phyloP scores from a whole-genome alignment of 1,140 invertebrate species.

The Sitobion miscanthi region DNA sequence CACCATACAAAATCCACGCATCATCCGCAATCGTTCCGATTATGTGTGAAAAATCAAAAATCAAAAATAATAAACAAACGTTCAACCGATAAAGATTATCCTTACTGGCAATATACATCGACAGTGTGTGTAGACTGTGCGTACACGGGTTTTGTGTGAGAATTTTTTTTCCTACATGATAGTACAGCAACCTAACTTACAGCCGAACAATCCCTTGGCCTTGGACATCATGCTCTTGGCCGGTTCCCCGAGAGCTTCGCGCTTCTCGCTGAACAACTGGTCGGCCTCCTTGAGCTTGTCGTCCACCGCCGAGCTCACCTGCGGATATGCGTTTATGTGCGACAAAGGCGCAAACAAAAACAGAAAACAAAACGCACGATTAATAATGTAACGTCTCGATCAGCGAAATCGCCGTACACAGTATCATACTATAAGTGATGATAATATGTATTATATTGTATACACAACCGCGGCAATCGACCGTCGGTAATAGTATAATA shows the following conservation, averaged over 20 bases:
- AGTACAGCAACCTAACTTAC: slow-evolving; percentile 59
- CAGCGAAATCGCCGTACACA: not conserved
- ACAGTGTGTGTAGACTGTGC: not conserved
- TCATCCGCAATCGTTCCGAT: not conserved
- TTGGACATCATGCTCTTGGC: slow-evolving; percentile 60
- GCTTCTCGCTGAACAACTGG: slow-evolving; percentile 60
- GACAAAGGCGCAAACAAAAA: not conserved
- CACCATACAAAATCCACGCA: slow-evolving; percentile 24
- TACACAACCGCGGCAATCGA: too few relatives aligned
- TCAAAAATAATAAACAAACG: slow-evolving; percentile 4
- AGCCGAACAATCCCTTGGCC: slow-evolving; percentile 61
- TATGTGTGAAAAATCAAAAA: not conserved
- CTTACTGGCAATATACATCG: slow-evolving; percentile 10
- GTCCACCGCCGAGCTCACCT: slow-evolving; percentile 60
- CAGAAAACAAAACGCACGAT: not conserved
- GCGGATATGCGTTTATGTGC: not conserved
- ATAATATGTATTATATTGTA: not conserved
- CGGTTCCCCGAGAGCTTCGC: slow-evolving; percentile 59
- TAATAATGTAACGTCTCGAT: not conserved
- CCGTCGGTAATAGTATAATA: too few relatives aligned
- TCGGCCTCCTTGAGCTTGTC: slow-evolving; percentile 61
- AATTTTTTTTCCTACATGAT: slow-evolving; percentile 40
- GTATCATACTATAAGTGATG: not conserved
- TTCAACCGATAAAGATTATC: slow-evolving; percentile 37
- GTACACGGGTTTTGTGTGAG: not conserved